Base-by-base conservation (phyloP, 2,797 vertebrate genomes). In the Cetoscarus ocellatus region DNA sequence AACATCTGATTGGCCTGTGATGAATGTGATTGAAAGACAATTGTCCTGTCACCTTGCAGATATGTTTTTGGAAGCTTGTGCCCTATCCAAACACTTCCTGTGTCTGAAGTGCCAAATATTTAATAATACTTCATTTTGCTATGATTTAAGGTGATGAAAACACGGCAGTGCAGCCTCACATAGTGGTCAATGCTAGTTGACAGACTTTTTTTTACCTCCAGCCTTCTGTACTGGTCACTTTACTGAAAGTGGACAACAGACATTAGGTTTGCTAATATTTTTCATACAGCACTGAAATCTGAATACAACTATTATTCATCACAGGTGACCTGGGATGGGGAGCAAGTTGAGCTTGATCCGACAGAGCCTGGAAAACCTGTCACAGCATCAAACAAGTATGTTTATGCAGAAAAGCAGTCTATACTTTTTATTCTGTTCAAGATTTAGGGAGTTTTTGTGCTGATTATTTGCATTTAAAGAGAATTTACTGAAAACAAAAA, bases 381-480 rank as follows among this genome's bases (percentile, higher is more conserved):
- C 73, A 94, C 92, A 19, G 68, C 38, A n/a, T 78, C 76, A 10
- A 94, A 95, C 84, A 94, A 77, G 94, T 94, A 50, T 8, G 81
- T 79, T 64, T 42, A 3, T 8, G 19, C 3, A 45, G 3, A 15
- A 14, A 7, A 11, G 15, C n/a, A 35, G 10, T 48, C 8, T 42
- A 49, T 6, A 13, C 5, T 6, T 27, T 50, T 39, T 10, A 36
- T 10, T 12, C 27, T 62, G 15, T 34, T 27, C 27, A 10, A 4
- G 36, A 39, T 27, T 27, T 2, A 35, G 13, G 15, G 2, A 13
- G 13, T 13, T 54, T 8, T 45, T 15, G 36, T 15, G 10, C 35
- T 12, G 10, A 58, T 49, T 45, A 67, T 42, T 42, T 15, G 6
- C 11, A 0, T 45, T 0, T 39, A 61, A 1, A 18, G 11, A 56